A percentile compares a stretch with the other conserved stretches of the same genome.
phyloP scores from a whole-genome alignment of 2,888 invertebrate species.

The Brassicogethes aeneus region DNA sequence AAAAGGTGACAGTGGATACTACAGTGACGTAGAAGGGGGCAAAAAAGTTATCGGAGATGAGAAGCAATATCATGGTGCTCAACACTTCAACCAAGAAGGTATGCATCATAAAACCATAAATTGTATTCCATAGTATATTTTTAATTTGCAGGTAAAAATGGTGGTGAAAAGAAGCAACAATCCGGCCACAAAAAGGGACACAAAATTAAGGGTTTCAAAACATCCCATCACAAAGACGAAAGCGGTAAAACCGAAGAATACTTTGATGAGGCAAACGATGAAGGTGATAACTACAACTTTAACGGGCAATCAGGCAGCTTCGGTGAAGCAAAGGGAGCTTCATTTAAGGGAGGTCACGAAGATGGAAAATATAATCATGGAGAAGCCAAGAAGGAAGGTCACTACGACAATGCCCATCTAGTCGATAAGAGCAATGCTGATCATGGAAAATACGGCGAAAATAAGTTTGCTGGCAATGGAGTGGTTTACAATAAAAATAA shows the following conservation, averaged over 20 bases:
- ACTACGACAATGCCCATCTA: constrained; percentile 48
- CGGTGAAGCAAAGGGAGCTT: constrained; percentile 48
- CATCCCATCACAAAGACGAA: constrained; percentile 57
- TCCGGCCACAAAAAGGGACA: constrained; percentile 56
- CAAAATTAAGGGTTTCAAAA: constrained; percentile 57
- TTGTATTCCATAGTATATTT: too few species aligned
- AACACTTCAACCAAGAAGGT: constrained; percentile 51
- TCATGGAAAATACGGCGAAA: constrained; percentile 52
- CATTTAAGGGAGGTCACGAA: constrained; percentile 52
- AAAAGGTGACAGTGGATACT: constrained; percentile 45
- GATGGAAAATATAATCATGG: constrained; percentile 50
- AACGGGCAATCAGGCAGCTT: constrained; percentile 50
- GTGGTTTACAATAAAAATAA: constrained; percentile 51
- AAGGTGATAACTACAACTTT: constrained; percentile 49
- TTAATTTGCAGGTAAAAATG: constrained; percentile 40
- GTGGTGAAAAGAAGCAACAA: constrained; percentile 47
- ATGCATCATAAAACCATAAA: constrained; percentile 11
- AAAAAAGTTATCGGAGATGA: constrained; percentile 52
- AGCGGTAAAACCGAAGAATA: constrained; percentile 56
- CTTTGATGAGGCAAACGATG: constrained; percentile 57
- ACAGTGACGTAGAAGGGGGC: constrained; percentile 48
- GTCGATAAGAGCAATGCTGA: constrained; percentile 51
- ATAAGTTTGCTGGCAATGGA: constrained; percentile 49
- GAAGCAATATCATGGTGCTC: constrained; percentile 49
- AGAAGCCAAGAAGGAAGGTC: constrained; percentile 50